Evolutionary conservation across 2,888 invertebrate species (phyloP).

Genomic region (Adineta ricciae): DNA sequence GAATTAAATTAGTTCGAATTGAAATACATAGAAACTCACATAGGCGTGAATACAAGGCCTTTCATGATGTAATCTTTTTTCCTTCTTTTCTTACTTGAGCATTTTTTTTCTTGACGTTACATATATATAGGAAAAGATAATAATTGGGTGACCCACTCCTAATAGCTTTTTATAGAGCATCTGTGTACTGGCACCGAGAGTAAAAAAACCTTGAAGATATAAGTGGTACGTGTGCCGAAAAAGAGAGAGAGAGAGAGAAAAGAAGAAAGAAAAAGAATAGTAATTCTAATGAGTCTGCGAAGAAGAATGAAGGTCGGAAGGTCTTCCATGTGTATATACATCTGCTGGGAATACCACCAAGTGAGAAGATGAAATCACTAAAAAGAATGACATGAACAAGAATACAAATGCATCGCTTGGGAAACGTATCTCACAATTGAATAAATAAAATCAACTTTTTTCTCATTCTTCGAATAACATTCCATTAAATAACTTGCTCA

Average conservation of each 20-base stretch:
- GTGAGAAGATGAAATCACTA: background rate
- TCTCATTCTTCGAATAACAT: background rate
- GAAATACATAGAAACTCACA: background rate
- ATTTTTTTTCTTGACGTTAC: background rate
- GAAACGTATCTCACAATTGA: background rate
- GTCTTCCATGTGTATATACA: background rate
- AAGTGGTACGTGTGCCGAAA: conserved; percentile 9
- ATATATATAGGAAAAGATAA: background rate
- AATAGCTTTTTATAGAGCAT: background rate
- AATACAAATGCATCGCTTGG: background rate
- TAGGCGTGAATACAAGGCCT: background rate
- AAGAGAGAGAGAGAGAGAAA: background rate
- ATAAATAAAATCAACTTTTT: background rate
- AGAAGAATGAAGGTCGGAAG: background rate
- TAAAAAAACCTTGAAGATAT: background rate
- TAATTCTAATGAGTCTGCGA: conserved; percentile 4
- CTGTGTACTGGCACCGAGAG: background rate
- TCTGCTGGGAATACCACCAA: background rate
- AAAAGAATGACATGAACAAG: background rate
- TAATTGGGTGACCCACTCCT: background rate
- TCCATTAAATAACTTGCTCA: background rate
- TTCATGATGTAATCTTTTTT: background rate
- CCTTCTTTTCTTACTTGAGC: background rate
- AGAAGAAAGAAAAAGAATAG: background rate
- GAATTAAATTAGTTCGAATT: background rate